phyloP scores from a whole-genome alignment of 1,140 invertebrate genomes.

The Brachionus paranguensis region DNA sequence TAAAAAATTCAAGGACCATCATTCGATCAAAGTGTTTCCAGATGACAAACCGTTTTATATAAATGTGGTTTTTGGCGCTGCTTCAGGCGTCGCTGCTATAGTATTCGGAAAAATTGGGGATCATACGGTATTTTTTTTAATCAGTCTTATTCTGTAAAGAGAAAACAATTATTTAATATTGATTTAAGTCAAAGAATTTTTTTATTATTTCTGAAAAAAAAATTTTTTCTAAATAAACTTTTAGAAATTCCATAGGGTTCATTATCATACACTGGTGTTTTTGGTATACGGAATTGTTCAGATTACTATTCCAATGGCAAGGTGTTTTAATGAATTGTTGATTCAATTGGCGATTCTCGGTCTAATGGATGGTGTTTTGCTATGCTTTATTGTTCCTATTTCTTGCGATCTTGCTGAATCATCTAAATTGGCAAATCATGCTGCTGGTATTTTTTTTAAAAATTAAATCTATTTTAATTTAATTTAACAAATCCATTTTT shows the following conservation, averaged over 20 bases:
- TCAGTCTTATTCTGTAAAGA: neutral
- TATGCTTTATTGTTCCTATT: conserved; percentile 34
- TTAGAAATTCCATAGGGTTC: conserved; percentile 21
- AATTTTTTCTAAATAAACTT: neutral
- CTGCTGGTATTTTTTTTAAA: neutral
- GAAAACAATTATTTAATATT: neutral
- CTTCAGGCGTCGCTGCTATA: conserved; percentile 12
- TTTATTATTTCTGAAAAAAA: too few relatives aligned
- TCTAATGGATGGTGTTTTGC: conserved; percentile 22
- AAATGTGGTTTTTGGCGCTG: conserved; percentile 33
- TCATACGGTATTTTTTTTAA: neutral
- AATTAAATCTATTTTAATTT: neutral
- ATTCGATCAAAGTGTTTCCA: conserved; percentile 28
- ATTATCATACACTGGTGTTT: conserved; percentile 30
- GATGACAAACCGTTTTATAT: conserved; percentile 5
- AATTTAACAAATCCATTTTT: neutral
- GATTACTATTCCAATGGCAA: neutral
- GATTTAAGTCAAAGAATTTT: too few relatives aligned
- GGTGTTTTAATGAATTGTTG: neutral
- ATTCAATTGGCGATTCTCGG: neutral
- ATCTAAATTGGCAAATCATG: conserved; percentile 16
- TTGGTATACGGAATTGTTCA: conserved; percentile 17
- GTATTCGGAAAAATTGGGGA: conserved; percentile 22
- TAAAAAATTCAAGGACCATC: conserved; percentile 3
- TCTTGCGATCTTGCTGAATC: conserved; percentile 30